A percentile compares a stretch with the other conserved stretches of the same genome.
Evolutionary conservation across 2,888 invertebrate genomes (phyloP).

Genomic region (Nemapogon koenigi): DNA sequence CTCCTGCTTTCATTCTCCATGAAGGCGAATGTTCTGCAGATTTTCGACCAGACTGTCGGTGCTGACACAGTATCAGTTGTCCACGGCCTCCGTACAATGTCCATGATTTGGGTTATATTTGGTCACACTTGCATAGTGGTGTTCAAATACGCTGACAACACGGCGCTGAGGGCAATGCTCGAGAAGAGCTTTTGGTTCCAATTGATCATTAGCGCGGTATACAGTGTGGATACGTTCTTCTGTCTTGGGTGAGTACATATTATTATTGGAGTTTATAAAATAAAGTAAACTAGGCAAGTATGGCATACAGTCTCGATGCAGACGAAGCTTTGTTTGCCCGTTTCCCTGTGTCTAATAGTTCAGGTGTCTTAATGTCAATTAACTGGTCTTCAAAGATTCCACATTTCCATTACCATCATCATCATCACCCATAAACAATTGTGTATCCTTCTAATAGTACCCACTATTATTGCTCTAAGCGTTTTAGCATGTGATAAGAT

Average conservation of each 20-base stretch:
- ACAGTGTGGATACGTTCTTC: conserved; percentile 85
- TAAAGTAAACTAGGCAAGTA: too few relatives aligned
- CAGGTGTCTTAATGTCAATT: too few relatives aligned
- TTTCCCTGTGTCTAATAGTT: too few relatives aligned
- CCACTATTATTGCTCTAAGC: too few relatives aligned
- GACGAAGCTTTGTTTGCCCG: too few relatives aligned
- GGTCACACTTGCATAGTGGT: conserved; percentile 80
- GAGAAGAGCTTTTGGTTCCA: conserved; percentile 83
- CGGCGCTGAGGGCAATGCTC: conserved; percentile 69
- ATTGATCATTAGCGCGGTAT: conserved; percentile 79
- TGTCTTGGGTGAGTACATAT: conserved; percentile 70
- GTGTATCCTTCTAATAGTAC: too few relatives aligned
- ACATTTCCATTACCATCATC: too few relatives aligned
- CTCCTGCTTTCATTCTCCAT: conserved; percentile 80
- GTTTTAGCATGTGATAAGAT: too few relatives aligned
- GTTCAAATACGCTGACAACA: conserved; percentile 87
- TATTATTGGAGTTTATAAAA: too few relatives aligned
- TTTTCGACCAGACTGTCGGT: conserved; percentile 80
- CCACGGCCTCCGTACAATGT: conserved; percentile 71
- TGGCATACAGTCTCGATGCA: too few relatives aligned
- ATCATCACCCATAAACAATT: too few relatives aligned
- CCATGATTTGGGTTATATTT: conserved; percentile 75
- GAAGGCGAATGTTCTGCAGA: conserved; percentile 78
- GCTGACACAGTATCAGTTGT: conserved; percentile 81
- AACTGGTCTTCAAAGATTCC: too few relatives aligned